These are phyloP conservation scores for Linnaemya tessellans DNA, from an alignment of 2,888 invertebrate species.

Conservation along the genomic window DNA sequence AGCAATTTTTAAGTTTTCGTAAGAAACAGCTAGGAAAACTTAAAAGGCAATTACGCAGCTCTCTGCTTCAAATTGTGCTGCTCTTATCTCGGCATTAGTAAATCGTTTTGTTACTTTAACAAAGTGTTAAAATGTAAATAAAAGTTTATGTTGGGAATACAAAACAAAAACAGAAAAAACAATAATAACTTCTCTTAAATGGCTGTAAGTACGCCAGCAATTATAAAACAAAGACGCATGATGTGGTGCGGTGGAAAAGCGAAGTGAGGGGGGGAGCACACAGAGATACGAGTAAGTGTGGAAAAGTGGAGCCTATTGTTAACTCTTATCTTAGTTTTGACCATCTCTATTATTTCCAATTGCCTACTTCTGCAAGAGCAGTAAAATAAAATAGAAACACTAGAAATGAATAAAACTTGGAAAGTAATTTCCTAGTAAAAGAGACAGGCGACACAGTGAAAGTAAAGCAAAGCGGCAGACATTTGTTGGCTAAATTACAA, in stretches of 20 bases:
- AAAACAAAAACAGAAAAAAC: background rate
- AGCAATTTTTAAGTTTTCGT: conserved; percentile 45
- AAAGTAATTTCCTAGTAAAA: conserved; percentile 4
- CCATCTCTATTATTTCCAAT: conserved; percentile 25
- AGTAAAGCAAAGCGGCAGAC: conserved; percentile 13
- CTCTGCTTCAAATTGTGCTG: background rate
- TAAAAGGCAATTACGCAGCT: background rate
- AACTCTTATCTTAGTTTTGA: conserved; percentile 37
- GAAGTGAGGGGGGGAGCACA: background rate
- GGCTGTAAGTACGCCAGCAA: conserved; percentile 67
- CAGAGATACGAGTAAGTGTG: background rate
- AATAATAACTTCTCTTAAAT: conserved; percentile 40
- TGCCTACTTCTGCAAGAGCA: background rate
- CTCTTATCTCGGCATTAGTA: conserved; percentile 18
- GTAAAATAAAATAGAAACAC: background rate
- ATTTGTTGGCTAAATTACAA: conserved; percentile 28
- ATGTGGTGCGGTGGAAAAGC: background rate
- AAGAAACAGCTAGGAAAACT: background rate
- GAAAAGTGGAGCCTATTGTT: conserved; percentile 30
- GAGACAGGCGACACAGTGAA: background rate
- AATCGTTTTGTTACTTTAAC: conserved; percentile 46
- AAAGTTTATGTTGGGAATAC: conserved; percentile 10
- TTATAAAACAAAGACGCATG: conserved; percentile 59
- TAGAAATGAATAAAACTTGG: conserved; percentile 15
- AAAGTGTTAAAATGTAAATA: conserved; percentile 51